Conservation (phyloP, 2,888 invertebrate genomes). For the Anodontia alba region DNA sequence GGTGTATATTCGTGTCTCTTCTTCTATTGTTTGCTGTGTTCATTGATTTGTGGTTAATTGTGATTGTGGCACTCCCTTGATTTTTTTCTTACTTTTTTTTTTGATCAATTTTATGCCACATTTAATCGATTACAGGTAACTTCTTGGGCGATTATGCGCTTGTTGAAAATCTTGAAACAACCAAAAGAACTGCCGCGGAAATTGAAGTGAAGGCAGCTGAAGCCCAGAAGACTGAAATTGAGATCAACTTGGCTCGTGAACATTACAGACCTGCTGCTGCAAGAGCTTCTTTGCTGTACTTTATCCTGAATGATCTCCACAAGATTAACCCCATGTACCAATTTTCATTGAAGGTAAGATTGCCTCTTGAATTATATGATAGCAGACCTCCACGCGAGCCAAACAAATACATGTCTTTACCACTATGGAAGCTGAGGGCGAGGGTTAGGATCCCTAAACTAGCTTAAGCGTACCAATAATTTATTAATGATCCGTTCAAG, state of each 20-base stretch:
- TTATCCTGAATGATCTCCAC: slow-evolving; percentile 97
- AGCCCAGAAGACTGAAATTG: slow-evolving; percentile 95
- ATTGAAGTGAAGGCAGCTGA: slow-evolving; percentile 95
- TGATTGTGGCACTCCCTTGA: too few species aligned
- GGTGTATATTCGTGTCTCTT: too few species aligned
- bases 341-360: slow-evolving; percentile 94
- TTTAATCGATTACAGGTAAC: slow-evolving; percentile 89
- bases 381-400: too few species aligned
- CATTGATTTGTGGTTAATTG: too few species aligned
- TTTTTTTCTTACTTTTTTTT: background rate
- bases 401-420: too few species aligned
- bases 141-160: slow-evolving; percentile 97
- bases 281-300: slow-evolving; percentile 96
- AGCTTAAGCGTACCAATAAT: too few species aligned
- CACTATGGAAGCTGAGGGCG: too few species aligned
- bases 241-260: slow-evolving; percentile 97
- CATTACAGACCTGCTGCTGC: slow-evolving; percentile 96
- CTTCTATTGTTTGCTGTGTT: too few species aligned
- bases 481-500: too few species aligned
- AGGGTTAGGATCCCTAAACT: too few species aligned
- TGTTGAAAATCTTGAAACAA: slow-evolving; percentile 98
- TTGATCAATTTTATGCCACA: background rate
- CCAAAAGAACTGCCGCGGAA: slow-evolving; percentile 97
- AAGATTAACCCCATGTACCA: slow-evolving; percentile 99
- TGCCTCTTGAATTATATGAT: too few species aligned